Conservation (phyloP, 2,888 invertebrate genomes). For the Spisula subtruncata region DNA sequence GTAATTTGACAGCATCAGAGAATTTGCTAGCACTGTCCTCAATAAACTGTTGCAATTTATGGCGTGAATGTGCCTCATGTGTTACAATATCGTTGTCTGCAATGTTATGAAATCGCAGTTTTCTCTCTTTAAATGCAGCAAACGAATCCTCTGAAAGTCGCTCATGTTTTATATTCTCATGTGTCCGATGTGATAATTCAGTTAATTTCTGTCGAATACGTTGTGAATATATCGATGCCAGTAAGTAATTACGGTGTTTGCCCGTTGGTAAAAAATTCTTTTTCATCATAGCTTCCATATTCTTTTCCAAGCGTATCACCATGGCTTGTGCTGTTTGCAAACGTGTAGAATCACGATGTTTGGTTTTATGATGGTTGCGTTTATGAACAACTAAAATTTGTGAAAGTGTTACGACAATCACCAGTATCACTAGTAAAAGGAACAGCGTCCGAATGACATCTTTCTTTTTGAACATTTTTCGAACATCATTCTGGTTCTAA, state of each 20-base stretch:
- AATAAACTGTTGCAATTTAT: neutral
- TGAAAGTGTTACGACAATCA: conserved; percentile 66
- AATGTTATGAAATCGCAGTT: conserved; percentile 26
- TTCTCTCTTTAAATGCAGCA: conserved; percentile 23
- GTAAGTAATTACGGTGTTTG: conserved; percentile 38
- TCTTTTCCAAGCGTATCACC: conserved; percentile 50
- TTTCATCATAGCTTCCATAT: conserved; percentile 62
- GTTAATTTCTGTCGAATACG: conserved; percentile 32
- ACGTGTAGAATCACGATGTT: conserved; percentile 46
- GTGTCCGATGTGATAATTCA: neutral
- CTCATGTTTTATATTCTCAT: neutral
- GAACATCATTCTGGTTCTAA: conserved; percentile 31
- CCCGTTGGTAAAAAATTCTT: conserved; percentile 42
- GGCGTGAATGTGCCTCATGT: neutral
- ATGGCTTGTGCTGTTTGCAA: conserved; percentile 40
- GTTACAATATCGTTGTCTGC: neutral
- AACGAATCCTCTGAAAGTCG: neutral
- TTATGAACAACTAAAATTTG: conserved; percentile 71
- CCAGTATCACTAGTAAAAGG: conserved; percentile 56
- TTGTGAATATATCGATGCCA: conserved; percentile 50
- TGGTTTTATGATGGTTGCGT: conserved; percentile 47
- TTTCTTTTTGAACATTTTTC: conserved; percentile 67
- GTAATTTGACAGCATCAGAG: neutral
- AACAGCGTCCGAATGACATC: conserved; percentile 62
- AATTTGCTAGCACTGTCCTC: neutral